These are phyloP conservation scores for Formicarius rufipectus DNA, from an alignment of 2,113 vertebrate species.

Conservation along the genomic window DNA sequence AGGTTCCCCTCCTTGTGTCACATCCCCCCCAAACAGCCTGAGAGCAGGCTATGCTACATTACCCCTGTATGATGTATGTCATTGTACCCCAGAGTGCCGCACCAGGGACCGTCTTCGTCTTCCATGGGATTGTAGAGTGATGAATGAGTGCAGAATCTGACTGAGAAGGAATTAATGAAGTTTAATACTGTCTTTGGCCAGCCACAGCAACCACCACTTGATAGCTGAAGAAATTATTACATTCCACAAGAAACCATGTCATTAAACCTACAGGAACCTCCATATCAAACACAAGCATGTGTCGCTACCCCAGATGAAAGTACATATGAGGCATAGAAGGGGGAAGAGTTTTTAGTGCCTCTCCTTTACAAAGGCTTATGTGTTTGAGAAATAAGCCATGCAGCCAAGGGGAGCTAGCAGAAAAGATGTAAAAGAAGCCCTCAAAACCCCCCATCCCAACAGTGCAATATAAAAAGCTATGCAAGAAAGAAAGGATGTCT, in stretches of 20 bases:
- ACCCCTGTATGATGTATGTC: fast-evolving
- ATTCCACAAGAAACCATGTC: slow-evolving; percentile 55
- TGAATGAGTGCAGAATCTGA: slow-evolving; percentile 30
- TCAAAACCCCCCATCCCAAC: background rate
- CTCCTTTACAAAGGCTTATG: slow-evolving; percentile 43
- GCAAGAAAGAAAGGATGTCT: background rate
- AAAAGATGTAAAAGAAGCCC: slow-evolving; percentile 18
- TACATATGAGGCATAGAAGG: background rate
- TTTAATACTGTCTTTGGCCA: slow-evolving; percentile 39
- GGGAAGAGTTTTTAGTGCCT: slow-evolving; percentile 30
- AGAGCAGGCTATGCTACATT: fast-evolving
- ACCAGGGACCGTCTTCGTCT: background rate
- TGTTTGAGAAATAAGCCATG: background rate
- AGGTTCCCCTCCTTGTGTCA: background rate
- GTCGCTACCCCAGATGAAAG: slow-evolving; percentile 54
- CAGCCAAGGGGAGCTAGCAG: background rate
- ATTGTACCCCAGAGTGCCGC: background rate
- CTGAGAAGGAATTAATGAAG: slow-evolving; percentile 25
- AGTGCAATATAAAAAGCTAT: background rate
- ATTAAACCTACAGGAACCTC: slow-evolving; percentile 56
- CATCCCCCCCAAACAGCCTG: background rate
- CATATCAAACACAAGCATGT: slow-evolving; percentile 48
- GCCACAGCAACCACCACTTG: slow-evolving; percentile 21
- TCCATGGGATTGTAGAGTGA: background rate
- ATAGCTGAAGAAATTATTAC: slow-evolving; percentile 27